These are phyloP conservation scores for Ceratosolen solmsi DNA, from an alignment of 1,140 invertebrate genomes.

Conservation along the genomic window DNA sequence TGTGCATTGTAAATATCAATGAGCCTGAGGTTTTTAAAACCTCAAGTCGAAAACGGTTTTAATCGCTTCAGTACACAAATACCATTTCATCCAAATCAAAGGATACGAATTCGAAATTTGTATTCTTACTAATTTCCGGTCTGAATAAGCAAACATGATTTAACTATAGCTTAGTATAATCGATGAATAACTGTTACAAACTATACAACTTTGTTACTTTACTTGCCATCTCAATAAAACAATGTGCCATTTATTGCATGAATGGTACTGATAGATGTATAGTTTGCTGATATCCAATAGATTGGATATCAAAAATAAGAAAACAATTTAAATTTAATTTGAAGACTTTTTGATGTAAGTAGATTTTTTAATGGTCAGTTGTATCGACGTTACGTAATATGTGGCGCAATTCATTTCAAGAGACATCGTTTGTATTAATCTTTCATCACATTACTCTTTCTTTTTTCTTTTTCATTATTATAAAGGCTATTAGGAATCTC, in stretches of 20 bases:
- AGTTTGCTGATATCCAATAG: too few species aligned
- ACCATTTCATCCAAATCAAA: too few species aligned
- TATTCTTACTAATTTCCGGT: too few species aligned
- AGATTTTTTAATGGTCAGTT: constrained; percentile 17
- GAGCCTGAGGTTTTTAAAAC: too few species aligned
- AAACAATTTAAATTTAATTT: constrained; percentile 21
- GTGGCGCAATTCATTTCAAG: constrained; percentile 33
- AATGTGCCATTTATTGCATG: not conserved
- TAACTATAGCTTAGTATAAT: not conserved
- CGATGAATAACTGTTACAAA: not conserved
- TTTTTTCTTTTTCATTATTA: too few species aligned
- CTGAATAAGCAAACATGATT: not conserved
- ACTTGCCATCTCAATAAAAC: not conserved
- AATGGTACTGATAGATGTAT: not conserved
- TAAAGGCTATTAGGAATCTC: too few species aligned
- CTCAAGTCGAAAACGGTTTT: too few species aligned
- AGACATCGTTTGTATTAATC: constrained; percentile 18
- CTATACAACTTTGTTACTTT: not conserved
- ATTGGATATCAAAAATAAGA: constrained; percentile 21
- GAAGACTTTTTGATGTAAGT: not conserved
- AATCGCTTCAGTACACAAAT: too few species aligned
- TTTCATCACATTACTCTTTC: not conserved
- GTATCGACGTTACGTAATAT: constrained; percentile 3
- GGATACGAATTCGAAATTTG: too few species aligned
- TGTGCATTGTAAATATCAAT: too few species aligned